Evolutionary conservation across 2,797 vertebrate genomes (phyloP), one percentile per base, ranked within the genome.

Genomic region (Micropoecilia bifurca): DNA sequence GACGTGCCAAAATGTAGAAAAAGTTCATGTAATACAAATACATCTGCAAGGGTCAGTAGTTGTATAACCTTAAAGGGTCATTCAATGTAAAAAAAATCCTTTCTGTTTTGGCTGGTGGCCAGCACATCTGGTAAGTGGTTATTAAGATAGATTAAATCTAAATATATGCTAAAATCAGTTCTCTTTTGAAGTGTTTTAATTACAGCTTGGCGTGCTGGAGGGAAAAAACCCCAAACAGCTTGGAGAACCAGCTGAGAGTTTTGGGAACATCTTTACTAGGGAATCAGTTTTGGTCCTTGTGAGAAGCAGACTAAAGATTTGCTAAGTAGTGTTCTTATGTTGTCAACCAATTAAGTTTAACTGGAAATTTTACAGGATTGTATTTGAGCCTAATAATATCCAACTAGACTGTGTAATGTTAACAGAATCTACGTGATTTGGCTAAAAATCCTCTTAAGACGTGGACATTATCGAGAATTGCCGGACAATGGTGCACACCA

Each of bases 361-460:
- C 66, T 0, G 61, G 39, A 30, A n/a, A n/a, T 80, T 89, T 85
- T 82, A 84, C 79, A 80, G 74, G 87, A 87, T 87, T 73, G 71
- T 46, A 25, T 76, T 45, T 68, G 47, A 68, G 82, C 77, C 81
- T 68, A 43, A 46, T 57, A 33, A 78, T 30, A 81, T 89, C 47
- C 75, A 74, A 82, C 30, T 63, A 74, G 83, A 84, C 48, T 8
- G 48, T n/a, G 55, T 61, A 78, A 69, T 85, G 90, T 86, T 74
- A 87, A 81, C 22, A 53, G 72, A 81, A 73, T 89, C 63, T 89
- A 82, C 82, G 80, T 78, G 84, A 83, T 81, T 83, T 71, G 30
- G 61, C 33, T 7, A 73, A 57, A 77, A 93, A 93, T 93, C 91
- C 90, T 92, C 89, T 92, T 92, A 91, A 84, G 16, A 90, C 76